These are phyloP conservation scores for Lichenostomus cassidix DNA, from an alignment of 2,113 vertebrate species.

Conservation along the genomic window DNA sequence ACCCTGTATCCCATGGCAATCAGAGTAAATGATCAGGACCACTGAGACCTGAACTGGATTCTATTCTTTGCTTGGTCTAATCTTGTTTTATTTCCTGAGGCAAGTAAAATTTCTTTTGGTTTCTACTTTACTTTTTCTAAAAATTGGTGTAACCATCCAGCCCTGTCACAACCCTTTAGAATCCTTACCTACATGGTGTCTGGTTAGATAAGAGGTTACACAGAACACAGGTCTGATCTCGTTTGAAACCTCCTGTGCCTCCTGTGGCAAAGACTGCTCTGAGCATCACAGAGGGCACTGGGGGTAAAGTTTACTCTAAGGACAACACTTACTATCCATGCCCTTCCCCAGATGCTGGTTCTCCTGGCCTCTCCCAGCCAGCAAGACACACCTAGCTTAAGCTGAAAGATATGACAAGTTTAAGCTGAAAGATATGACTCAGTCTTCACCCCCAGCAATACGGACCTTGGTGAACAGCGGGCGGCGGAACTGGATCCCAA, in stretches of 20 bases:
- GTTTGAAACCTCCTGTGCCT: background rate
- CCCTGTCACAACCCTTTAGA: background rate
- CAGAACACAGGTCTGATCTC: background rate
- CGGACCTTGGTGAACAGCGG: conserved; percentile 76
- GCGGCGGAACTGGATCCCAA: conserved; percentile 77
- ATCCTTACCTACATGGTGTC: background rate
- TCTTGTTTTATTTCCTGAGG: background rate
- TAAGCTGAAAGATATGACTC: background rate
- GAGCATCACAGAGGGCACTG: background rate
- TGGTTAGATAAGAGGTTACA: background rate
- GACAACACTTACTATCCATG: background rate
- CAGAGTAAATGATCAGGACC: background rate
- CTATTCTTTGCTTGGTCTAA: background rate
- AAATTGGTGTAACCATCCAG: background rate
- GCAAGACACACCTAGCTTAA: conserved; percentile 16
- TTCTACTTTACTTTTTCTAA: background rate
- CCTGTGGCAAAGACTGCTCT: background rate
- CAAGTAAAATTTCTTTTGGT: background rate
- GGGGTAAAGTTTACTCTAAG: conserved; percentile 22
- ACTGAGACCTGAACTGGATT: background rate
- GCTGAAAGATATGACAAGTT: background rate
- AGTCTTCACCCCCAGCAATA: background rate
- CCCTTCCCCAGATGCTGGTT: background rate
- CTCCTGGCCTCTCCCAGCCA: background rate
- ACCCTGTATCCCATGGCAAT: background rate